Percentiles rank a stretch among this genome's conserved stretches.
phyloP scores from a whole-genome alignment of 2,888 invertebrate genomes.

The Protodeltote pygarga region DNA sequence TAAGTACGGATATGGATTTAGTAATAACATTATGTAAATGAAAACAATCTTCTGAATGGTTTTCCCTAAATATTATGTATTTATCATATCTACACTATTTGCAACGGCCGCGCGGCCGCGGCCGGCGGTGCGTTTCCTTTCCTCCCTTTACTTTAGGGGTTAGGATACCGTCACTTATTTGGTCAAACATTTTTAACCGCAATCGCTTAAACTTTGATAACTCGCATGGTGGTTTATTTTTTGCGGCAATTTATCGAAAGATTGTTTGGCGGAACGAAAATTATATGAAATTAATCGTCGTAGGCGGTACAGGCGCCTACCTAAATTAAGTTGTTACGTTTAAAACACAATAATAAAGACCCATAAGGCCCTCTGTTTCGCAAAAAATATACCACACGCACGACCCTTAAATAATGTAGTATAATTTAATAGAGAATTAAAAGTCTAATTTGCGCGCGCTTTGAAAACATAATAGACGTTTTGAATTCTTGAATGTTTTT shows the following conservation, averaged over 20 bases:
- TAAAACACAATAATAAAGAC: constrained; percentile 77
- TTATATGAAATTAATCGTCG: constrained; percentile 83
- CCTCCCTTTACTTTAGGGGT: too few species aligned
- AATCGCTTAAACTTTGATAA: constrained; percentile 19
- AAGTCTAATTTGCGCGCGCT: constrained; percentile 71
- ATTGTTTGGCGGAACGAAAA: constrained; percentile 73
- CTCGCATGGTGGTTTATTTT: constrained; percentile 56
- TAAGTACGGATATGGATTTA: too few species aligned
- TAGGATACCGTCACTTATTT: neutral
- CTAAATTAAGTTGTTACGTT: constrained; percentile 84
- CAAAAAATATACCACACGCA: constrained; percentile 82
- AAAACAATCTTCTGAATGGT: too few species aligned
- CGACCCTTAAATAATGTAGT: constrained; percentile 71
- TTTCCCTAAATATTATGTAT: too few species aligned
- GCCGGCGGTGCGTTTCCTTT: too few species aligned
- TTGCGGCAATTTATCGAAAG: constrained; percentile 69
- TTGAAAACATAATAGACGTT: constrained; percentile 66
- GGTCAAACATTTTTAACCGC: constrained; percentile 9
- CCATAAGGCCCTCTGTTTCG: constrained; percentile 74
- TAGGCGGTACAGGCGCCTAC: constrained; percentile 81
- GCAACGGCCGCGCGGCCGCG: too few species aligned
- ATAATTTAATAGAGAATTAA: constrained; percentile 76
- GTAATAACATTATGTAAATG: too few species aligned
- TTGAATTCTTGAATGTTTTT: constrained; percentile 54
- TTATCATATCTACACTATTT: too few species aligned